Percentiles rank a stretch among this genome's conserved stretches.
phyloP scores from a whole-genome alignment of 2,797 vertebrate species.

The Apogon talboti region DNA sequence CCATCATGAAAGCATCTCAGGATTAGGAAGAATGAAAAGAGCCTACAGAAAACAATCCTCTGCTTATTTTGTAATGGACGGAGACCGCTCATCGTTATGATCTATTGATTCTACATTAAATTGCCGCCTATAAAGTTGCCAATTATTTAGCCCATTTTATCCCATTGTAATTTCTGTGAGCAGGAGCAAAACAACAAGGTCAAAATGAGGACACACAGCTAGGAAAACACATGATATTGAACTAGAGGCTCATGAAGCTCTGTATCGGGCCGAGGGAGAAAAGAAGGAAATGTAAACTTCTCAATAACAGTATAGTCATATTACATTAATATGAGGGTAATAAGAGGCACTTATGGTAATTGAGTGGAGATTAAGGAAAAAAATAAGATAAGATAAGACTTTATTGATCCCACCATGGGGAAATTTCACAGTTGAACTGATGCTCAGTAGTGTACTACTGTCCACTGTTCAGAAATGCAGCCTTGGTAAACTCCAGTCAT shows the following conservation, averaged over 20 bases:
- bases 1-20: constrained; percentile 3
- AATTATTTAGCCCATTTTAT: constrained; percentile 18
- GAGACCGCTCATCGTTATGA: constrained; percentile 10
- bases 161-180: background rate
- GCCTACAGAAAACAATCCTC: background rate
- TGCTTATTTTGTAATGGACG: background rate
- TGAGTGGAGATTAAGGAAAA: too few species aligned
- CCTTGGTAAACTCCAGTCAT: too few species aligned
- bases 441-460: too few species aligned
- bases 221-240: background rate
- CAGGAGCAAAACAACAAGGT: constrained; percentile 1
- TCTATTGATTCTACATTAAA: constrained; percentile 31
- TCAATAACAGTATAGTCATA: too few species aligned
- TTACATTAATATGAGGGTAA: too few species aligned
- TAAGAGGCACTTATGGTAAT: too few species aligned
- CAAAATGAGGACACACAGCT: background rate
- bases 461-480: too few species aligned
- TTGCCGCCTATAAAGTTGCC: constrained; percentile 13
- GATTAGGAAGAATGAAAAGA: background rate
- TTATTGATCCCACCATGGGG: too few species aligned
- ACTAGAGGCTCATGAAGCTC: background rate
- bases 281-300: too few species aligned
- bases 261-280: too few species aligned
- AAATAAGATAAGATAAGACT: too few species aligned
- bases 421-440: too few species aligned